Evolutionary conservation across 2,113 vertebrate species (phyloP).

Genomic region (Oreamnos americanus): DNA sequence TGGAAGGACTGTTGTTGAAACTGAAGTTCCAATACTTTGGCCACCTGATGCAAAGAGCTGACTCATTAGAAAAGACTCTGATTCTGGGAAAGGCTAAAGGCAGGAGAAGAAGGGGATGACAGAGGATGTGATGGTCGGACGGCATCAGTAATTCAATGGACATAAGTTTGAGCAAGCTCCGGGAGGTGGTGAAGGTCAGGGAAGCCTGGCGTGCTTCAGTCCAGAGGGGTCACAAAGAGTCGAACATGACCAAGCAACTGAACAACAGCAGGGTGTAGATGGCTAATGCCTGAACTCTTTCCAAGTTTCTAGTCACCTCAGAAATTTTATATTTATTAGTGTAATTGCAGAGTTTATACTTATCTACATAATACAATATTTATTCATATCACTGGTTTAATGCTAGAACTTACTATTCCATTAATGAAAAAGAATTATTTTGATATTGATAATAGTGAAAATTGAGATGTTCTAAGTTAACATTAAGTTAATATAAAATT

Average conservation of each 20-base stretch:
- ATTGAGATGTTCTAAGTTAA: not conserved
- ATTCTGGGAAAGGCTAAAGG: not conserved
- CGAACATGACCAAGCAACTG: not conserved
- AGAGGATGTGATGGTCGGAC: not conserved
- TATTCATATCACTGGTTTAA: not conserved
- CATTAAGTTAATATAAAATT: no score
- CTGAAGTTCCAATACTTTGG: not conserved
- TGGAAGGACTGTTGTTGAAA: not conserved
- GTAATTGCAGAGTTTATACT: not conserved
- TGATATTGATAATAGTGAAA: not conserved
- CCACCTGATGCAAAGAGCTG: fast-evolving
- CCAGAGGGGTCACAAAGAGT: not conserved
- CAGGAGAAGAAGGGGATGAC: not conserved
- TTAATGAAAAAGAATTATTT: not conserved
- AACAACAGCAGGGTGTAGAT: not conserved
- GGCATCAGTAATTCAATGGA: not conserved
- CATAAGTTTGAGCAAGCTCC: not conserved
- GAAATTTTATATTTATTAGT: not conserved
- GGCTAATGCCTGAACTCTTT: not conserved
- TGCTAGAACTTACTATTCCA: not conserved
- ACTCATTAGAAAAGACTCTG: not conserved
- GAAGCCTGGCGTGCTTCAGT: not conserved
- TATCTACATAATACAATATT: not conserved
- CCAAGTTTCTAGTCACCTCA: not conserved
- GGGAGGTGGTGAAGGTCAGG: not conserved